Percentiles rank a stretch among this genome's conserved stretches.
These are phyloP conservation scores for Torymus auratus DNA, from an alignment of 2,888 invertebrate genomes.

Conservation along the genomic window DNA sequence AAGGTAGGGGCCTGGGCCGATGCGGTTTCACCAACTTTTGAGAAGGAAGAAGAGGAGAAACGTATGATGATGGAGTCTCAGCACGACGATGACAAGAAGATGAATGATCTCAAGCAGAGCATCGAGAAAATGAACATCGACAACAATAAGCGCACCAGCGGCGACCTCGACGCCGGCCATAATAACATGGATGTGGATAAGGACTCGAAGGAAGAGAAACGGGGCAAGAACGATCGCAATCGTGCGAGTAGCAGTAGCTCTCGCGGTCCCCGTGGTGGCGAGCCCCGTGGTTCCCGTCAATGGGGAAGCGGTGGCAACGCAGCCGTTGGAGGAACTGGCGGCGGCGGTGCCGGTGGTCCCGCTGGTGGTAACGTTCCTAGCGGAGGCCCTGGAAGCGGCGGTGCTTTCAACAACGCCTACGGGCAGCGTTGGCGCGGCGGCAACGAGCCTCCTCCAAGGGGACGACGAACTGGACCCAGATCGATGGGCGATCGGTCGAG, in stretches of 20 bases:
- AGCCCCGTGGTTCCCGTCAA: conserved; percentile 76
- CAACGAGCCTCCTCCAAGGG: conserved; percentile 70
- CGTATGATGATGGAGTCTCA: conserved; percentile 22
- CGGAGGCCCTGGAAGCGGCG: conserved; percentile 58
- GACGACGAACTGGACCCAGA: conserved; percentile 65
- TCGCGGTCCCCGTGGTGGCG: conserved; percentile 70
- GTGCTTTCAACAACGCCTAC: conserved; percentile 71
- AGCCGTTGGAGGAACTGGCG: conserved; percentile 74
- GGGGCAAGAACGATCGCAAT: conserved; percentile 71
- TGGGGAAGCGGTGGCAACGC: conserved; percentile 78
- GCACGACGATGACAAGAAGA: conserved; percentile 71
- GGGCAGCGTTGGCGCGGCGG: conserved; percentile 78
- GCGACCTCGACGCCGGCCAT: conserved; percentile 75
- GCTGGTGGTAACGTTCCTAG: conserved; percentile 73
- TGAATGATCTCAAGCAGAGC: conserved; percentile 69
- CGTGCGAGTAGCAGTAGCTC: conserved; percentile 78
- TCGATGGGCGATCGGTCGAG: conserved; percentile 73
- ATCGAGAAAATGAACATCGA: conserved; percentile 71
- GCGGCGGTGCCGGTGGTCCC: conserved; percentile 72
- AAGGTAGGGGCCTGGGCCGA: conserved; percentile 76
- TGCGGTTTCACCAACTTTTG: conserved; percentile 73
- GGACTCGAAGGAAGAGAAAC: conserved; percentile 75
- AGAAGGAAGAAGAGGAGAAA: conserved; percentile 75
- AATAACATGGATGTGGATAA: conserved; percentile 70
- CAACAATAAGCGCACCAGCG: conserved; percentile 68